Evolutionary conservation across 2,888 invertebrate genomes (phyloP).

Genomic region (Orchesellides sinensis): DNA sequence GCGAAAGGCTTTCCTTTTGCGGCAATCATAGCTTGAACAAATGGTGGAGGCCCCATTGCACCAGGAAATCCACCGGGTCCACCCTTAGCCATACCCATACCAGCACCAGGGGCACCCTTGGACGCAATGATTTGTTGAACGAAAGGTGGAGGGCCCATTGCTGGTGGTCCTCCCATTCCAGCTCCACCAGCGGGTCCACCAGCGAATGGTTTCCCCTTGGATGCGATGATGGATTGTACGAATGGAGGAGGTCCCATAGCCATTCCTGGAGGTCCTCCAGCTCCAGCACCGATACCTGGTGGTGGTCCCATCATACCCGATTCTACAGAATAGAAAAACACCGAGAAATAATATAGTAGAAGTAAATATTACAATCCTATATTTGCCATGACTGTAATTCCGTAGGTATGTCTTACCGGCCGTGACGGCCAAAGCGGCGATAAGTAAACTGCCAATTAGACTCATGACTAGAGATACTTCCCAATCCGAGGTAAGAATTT

Average conservation of each 20-base stretch:
- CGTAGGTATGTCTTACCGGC: constrained; percentile 39
- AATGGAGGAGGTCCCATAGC: constrained; percentile 48
- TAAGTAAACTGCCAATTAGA: background rate
- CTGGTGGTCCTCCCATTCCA: background rate
- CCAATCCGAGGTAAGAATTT: constrained; percentile 11
- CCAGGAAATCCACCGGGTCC: constrained; percentile 23
- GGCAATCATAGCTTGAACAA: constrained; percentile 48
- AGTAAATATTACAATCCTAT: background rate
- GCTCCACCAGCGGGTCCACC: constrained; percentile 36
- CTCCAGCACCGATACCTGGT: constrained; percentile 8
- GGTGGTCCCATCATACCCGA: constrained; percentile 60
- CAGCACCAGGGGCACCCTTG: constrained; percentile 25
- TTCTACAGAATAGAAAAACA: constrained; percentile 20
- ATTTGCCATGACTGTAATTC: background rate
- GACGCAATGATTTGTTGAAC: constrained; percentile 36
- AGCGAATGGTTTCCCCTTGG: background rate
- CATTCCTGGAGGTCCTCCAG: constrained; percentile 31
- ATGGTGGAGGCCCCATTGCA: constrained; percentile 55
- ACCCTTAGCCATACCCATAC: no score
- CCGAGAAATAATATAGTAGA: background rate
- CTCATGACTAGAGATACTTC: constrained; percentile 27
- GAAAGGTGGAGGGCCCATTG: constrained; percentile 24
- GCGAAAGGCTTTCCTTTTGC: constrained; percentile 46
- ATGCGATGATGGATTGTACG: constrained; percentile 7
- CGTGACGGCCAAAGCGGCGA: constrained; percentile 44